phyloP scores from a whole-genome alignment of 2,888 invertebrate genomes.

The Orthonychiurus folsomi region DNA sequence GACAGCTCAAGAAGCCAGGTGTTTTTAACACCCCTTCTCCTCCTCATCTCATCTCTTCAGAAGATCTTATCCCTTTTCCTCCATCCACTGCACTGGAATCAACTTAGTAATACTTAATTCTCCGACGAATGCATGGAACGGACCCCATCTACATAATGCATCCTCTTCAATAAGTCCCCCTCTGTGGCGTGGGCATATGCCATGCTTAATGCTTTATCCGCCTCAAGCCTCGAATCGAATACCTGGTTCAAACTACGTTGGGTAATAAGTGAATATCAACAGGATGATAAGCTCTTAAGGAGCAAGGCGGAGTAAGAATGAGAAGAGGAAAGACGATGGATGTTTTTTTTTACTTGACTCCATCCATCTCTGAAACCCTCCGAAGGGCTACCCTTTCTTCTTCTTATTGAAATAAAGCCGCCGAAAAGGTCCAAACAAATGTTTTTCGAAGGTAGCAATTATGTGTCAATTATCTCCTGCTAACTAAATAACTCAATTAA shows the following conservation, averaged over 20 bases:
- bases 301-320: too few relatives aligned
- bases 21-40: conserved; percentile 8
- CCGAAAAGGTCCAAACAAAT: conserved; percentile 25
- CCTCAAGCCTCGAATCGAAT: background rate
- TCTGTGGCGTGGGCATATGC: too few relatives aligned
- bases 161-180: background rate
- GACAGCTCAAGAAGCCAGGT: conserved; percentile 14
- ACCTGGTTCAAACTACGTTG: background rate
- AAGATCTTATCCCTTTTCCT: background rate
- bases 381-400: conserved; percentile 12
- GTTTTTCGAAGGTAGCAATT: conserved; percentile 36
- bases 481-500: conserved; percentile 37
- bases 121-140: background rate
- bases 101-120: background rate
- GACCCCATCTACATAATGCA: background rate
- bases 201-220: too few relatives aligned
- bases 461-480: conserved; percentile 35
- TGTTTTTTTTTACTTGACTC: too few relatives aligned
- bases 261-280: background rate
- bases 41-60: background rate
- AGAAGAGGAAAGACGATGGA: too few relatives aligned
- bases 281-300: background rate
- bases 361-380: too few relatives aligned
- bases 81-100: too few relatives aligned
- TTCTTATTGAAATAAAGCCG: conserved; percentile 23